Conservation (phyloP, 2,888 invertebrate species). For the Andrena fulva region DNA sequence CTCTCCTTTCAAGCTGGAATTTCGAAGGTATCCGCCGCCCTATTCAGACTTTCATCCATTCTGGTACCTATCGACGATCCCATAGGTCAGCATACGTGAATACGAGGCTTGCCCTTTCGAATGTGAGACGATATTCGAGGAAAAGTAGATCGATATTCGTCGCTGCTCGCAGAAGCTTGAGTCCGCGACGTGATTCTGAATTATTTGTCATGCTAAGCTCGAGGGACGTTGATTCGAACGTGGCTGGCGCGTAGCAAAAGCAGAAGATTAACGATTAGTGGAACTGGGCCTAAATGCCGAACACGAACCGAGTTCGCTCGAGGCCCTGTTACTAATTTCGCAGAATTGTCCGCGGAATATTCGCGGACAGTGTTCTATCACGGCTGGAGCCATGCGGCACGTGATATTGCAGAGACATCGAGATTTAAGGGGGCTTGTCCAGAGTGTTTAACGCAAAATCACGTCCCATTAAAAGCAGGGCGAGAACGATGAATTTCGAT, state of each 20-base stretch:
- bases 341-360: neutral
- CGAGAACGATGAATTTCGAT: conserved; percentile 14
- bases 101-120: neutral
- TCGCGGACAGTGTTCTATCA: too few species aligned
- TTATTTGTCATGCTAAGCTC: too few species aligned
- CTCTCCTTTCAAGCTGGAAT: neutral
- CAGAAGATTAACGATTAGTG: too few species aligned
- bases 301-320: too few species aligned
- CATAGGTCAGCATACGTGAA: neutral
- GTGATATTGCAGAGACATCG: neutral
- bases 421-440: neutral
- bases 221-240: too few species aligned
- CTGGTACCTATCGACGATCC: neutral
- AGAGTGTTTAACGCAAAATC: neutral
- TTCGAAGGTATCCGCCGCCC: neutral
- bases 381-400: neutral
- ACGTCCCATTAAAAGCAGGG: neutral
- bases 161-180: neutral
- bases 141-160: neutral
- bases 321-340: neutral
- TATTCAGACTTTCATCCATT: neutral
- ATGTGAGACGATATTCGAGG: neutral
- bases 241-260: too few species aligned
- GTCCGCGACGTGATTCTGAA: neutral
- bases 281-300: too few species aligned